Evolutionary conservation across 2,888 invertebrate genomes (phyloP).

Genomic region (Plagodis dolabraria): DNA sequence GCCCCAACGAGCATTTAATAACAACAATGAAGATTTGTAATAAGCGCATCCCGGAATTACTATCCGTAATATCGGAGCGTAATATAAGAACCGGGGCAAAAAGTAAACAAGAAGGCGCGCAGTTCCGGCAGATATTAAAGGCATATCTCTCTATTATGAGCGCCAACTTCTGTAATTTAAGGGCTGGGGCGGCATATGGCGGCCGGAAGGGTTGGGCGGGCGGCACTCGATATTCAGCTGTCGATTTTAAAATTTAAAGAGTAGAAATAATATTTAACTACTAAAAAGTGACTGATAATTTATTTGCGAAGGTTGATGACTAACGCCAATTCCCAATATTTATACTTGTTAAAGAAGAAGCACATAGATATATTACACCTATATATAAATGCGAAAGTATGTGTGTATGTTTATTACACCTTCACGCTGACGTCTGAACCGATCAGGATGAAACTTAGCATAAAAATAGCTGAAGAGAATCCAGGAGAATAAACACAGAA

Average conservation of each 20-base stretch:
- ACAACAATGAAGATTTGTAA: conserved; percentile 35
- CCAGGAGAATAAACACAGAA: too few species aligned
- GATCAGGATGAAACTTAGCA: not conserved
- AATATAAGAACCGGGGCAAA: conserved; percentile 79
- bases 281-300: not conserved
- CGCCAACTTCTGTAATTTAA: conserved; percentile 84
- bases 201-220: conserved; percentile 63
- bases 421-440: too few species aligned
- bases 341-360: too few species aligned
- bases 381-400: not conserved
- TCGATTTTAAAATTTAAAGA: conserved; percentile 42
- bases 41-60: conserved; percentile 41
- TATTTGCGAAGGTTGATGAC: not conserved
- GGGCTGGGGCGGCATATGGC: conserved; percentile 81
- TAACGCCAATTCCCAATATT: too few species aligned
- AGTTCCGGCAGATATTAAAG: conserved; percentile 83
- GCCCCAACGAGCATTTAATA: conserved; percentile 30
- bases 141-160: conserved; percentile 85
- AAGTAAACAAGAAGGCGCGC: conserved; percentile 76
- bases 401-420: too few species aligned
- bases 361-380: too few species aligned
- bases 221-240: conserved; percentile 14
- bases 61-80: conserved; percentile 57
- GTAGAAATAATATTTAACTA: conserved; percentile 1
- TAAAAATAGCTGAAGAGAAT: not conserved